phyloP scores from a whole-genome alignment of 1,140 invertebrate species.

The Chlorops oryzae region DNA sequence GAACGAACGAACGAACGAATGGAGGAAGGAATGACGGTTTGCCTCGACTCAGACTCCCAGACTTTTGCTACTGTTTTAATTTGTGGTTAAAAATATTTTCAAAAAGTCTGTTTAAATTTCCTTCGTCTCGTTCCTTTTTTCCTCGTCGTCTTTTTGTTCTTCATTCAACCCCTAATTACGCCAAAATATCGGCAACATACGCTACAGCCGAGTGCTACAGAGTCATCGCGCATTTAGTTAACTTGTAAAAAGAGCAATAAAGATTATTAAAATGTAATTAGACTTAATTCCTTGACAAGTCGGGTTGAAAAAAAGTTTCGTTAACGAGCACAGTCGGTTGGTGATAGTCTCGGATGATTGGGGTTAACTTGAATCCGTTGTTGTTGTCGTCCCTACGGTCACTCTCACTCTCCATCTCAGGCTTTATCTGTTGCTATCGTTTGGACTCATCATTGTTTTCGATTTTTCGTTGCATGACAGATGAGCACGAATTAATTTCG shows the following conservation, averaged over 20 bases:
- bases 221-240: background rate
- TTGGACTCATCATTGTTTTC: too few relatives aligned
- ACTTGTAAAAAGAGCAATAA: constrained; percentile 43
- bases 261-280: constrained; percentile 48
- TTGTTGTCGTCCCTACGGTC: background rate
- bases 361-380: background rate
- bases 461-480: too few relatives aligned
- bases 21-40: too few relatives aligned
- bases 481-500: background rate
- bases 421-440: too few relatives aligned
- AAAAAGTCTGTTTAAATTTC: background rate
- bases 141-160: background rate
- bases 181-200: too few relatives aligned
- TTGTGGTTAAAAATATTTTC: constrained; percentile 1
- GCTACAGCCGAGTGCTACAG: too few relatives aligned
- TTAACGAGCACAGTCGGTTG: background rate
- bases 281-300: constrained; percentile 42
- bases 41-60: too few relatives aligned
- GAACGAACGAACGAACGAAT: too few relatives aligned
- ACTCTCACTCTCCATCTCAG: background rate
- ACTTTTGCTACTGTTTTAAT: constrained; percentile 9
- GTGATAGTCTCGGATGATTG: background rate
- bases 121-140: background rate
- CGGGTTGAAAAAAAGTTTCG: background rate
- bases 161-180: constrained; percentile 4